Conservation (phyloP, 2,113 vertebrate genomes). For the Shinisaurus crocodilurus region DNA sequence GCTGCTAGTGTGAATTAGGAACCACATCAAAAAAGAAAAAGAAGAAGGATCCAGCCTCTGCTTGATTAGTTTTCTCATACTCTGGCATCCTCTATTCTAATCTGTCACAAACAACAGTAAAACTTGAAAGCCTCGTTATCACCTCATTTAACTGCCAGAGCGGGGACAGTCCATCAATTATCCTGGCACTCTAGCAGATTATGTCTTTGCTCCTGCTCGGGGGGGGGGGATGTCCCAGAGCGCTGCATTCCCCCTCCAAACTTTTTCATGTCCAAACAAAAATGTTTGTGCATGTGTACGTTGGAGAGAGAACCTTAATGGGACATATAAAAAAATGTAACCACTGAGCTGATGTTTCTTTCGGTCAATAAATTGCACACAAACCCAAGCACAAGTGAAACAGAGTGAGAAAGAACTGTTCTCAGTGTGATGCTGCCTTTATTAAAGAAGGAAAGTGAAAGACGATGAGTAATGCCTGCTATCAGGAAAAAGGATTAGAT, state of each 20-base stretch:
- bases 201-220: background rate
- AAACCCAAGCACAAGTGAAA: background rate
- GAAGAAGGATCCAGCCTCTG: too few relatives aligned
- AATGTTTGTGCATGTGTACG: background rate
- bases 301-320: background rate
- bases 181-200: background rate
- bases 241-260: background rate
- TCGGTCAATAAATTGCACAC: conserved; percentile 1
- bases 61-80: background rate
- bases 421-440: background rate
- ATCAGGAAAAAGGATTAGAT: conserved; percentile 52
- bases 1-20: too few relatives aligned
- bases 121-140: background rate
- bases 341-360: background rate
- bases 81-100: background rate
- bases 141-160: background rate
- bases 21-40: too few relatives aligned
- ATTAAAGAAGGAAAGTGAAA: conserved; percentile 55
- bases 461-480: conserved; percentile 38
- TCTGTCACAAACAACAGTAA: background rate
- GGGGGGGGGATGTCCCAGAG: background rate
- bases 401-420: background rate
- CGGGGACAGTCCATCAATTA: background rate
- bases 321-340: background rate
- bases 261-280: background rate